Evolutionary conservation across 2,797 vertebrate species (phyloP).

Genomic region (Myotis findleyi): DNA sequence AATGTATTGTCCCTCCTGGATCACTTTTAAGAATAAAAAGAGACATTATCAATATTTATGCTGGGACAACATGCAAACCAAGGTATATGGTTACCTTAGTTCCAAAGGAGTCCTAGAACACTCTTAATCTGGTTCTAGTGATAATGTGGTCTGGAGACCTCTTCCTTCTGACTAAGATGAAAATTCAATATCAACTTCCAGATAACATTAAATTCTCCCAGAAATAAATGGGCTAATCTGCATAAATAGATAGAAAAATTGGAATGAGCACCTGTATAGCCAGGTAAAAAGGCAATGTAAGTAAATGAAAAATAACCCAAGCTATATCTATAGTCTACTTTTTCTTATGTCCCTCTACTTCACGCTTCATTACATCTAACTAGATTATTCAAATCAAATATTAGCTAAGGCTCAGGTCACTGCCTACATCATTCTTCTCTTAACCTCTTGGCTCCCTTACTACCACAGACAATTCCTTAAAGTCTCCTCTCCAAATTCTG

Average conservation of each 20-base stretch:
- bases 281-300: not conserved
- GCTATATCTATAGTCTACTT: not conserved
- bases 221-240: not conserved
- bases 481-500: not conserved
- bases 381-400: not conserved
- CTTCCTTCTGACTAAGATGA: not conserved
- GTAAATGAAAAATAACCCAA: not conserved
- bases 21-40: constrained; percentile 8
- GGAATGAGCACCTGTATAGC: not conserved
- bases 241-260: not conserved
- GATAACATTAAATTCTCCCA: constrained; percentile 1
- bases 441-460: not conserved
- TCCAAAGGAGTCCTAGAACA: not conserved
- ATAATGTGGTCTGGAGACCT: not conserved
- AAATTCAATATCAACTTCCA: constrained; percentile 16
- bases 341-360: not conserved
- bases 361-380: not conserved
- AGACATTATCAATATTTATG: not conserved
- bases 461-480: not conserved
- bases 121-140: not conserved
- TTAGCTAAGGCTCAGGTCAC: not conserved
- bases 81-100: not conserved
- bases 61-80: not conserved
- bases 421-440: not conserved
- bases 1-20: not conserved